A percentile compares a stretch with the other conserved stretches of the same genome.
Evolutionary conservation across 2,888 invertebrate genomes (phyloP).

Genomic region (Disparrhopalites patrizii): DNA sequence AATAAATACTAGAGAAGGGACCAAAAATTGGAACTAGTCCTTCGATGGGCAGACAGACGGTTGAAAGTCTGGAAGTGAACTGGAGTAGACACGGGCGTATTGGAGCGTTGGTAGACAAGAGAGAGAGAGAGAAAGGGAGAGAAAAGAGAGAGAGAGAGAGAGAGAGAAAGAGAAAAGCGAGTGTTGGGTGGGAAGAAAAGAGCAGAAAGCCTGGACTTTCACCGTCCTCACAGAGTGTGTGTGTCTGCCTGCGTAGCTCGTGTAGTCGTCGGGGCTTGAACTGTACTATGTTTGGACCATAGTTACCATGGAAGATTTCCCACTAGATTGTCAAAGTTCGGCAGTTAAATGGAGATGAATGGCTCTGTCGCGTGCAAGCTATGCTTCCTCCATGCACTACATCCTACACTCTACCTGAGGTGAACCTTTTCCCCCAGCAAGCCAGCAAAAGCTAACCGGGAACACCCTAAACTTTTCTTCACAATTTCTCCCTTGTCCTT

Average conservation of each 20-base stretch:
- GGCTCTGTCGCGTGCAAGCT: constrained; percentile 48
- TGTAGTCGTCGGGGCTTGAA: constrained; percentile 3
- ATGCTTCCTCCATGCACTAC: constrained; percentile 20
- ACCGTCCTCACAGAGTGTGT: neutral
- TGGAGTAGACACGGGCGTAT: neutral
- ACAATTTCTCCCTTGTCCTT: no score
- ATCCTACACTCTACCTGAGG: no score
- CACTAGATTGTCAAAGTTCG: constrained; percentile 47
- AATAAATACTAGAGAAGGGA: no score
- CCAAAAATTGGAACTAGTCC: neutral
- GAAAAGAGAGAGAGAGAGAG: neutral
- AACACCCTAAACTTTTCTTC: constrained; percentile 18
- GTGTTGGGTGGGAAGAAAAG: neutral
- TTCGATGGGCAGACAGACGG: no score
- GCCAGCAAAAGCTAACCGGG: constrained; percentile 19
- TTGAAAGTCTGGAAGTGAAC: no score
- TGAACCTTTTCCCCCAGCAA: no score
- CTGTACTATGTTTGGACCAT: constrained; percentile 41
- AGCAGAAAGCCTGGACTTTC: constrained; percentile 19
- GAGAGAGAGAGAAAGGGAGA: neutral
- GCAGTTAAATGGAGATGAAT: constrained; percentile 49
- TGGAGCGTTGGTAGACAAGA: neutral
- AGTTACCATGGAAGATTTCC: constrained; percentile 49
- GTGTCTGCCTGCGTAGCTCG: neutral
- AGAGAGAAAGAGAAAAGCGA: neutral